These are phyloP conservation scores for Heliothis subflexa DNA, from an alignment of 1,140 invertebrate genomes.

Conservation along the genomic window DNA sequence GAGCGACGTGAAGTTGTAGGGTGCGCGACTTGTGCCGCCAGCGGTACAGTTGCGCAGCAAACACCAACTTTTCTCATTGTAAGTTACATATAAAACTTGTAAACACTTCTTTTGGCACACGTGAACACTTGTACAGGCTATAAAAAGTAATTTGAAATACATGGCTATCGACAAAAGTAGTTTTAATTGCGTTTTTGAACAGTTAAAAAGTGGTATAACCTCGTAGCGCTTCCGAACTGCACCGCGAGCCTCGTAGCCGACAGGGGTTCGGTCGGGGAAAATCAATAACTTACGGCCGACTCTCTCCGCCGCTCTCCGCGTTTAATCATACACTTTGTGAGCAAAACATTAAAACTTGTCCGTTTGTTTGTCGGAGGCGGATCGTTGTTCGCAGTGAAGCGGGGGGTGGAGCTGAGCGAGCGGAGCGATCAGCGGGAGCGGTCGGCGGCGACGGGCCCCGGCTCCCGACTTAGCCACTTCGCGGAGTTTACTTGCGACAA, in stretches of 20 bases:
- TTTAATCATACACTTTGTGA: constrained; percentile 86
- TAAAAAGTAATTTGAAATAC: constrained; percentile 62
- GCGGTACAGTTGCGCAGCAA: constrained; percentile 74
- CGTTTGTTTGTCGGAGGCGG: constrained; percentile 83
- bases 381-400: constrained; percentile 60
- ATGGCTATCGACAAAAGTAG: constrained; percentile 61
- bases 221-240: constrained; percentile 67
- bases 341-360: constrained; percentile 86
- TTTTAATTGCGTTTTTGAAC: constrained; percentile 62
- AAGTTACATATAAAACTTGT: constrained; percentile 76
- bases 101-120: constrained; percentile 62
- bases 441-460: constrained; percentile 50
- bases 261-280: constrained; percentile 85
- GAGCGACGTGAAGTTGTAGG: constrained; percentile 85
- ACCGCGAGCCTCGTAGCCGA: constrained; percentile 81
- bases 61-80: constrained; percentile 81
- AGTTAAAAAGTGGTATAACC: constrained; percentile 68
- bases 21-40: constrained; percentile 76
- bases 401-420: constrained; percentile 51
- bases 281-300: constrained; percentile 87
- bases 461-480: constrained; percentile 59
- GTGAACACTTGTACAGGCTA: constrained; percentile 65
- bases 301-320: constrained; percentile 84
- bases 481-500: constrained; percentile 83
- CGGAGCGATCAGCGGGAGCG: constrained; percentile 46